phyloP scores from a whole-genome alignment of 2,797 vertebrate genomes.

The Sus cebifrons region DNA sequence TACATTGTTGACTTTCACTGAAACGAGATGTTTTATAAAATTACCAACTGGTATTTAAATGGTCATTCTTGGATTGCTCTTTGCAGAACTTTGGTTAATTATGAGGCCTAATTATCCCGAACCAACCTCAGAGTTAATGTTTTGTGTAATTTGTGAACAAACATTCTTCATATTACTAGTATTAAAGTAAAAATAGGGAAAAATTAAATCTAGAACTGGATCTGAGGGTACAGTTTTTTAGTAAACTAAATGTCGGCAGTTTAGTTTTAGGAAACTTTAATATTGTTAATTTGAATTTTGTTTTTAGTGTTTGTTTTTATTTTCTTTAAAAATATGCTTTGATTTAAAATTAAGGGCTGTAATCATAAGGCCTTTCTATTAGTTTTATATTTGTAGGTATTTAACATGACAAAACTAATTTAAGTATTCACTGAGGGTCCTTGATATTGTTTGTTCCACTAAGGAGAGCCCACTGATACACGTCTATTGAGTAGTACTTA shows the following conservation, averaged over 20 bases:
- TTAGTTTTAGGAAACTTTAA: conserved; percentile 48
- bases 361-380: neutral
- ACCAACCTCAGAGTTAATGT: conserved; percentile 29
- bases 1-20: conserved; percentile 28
- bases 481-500: neutral
- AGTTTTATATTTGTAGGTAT: conserved; percentile 37
- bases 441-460: neutral
- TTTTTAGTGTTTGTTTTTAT: conserved; percentile 22
- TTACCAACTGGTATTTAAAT: conserved; percentile 47
- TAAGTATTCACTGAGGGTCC: neutral
- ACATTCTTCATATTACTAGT: conserved; percentile 38
- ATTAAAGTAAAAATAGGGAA: conserved; percentile 58
- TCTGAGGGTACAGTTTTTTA: conserved; percentile 26
- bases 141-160: conserved; percentile 48
- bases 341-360: conserved; percentile 23
- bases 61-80: conserved; percentile 42
- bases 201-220: conserved; percentile 59
- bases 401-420: conserved; percentile 34
- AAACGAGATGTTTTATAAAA: conserved; percentile 46
- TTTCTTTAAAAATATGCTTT: conserved; percentile 49
- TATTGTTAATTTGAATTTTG: conserved; percentile 52
- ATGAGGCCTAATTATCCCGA: neutral
- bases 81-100: conserved; percentile 41
- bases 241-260: conserved; percentile 35
- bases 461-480: neutral